These are phyloP conservation scores for Pao palembangensis DNA, from an alignment of 2,113 vertebrate species.

Conservation along the genomic window DNA sequence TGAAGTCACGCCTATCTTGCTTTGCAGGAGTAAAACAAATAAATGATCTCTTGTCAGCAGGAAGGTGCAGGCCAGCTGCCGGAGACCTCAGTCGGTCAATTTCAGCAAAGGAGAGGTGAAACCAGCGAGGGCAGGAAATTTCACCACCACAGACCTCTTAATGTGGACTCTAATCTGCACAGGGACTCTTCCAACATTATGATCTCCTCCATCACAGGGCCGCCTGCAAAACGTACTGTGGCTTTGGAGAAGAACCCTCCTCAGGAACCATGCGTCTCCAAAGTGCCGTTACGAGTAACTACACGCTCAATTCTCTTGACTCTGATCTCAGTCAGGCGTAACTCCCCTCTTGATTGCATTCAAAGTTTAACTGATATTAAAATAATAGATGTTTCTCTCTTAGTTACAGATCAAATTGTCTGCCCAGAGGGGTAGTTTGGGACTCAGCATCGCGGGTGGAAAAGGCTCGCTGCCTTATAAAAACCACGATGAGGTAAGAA, in stretches of 20 bases:
- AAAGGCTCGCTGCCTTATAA: slow-evolving; percentile 82
- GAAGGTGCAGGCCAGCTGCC: slow-evolving; percentile 65
- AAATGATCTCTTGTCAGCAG: slow-evolving; percentile 47
- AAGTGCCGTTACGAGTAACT: slow-evolving; percentile 73
- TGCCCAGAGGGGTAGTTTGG: slow-evolving; percentile 79
- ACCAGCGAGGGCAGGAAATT: slow-evolving; percentile 61
- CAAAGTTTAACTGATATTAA: background rate
- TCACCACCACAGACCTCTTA: slow-evolving; percentile 41
- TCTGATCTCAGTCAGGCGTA: background rate
- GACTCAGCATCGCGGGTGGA: slow-evolving; percentile 86
- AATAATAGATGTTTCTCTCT: slow-evolving; percentile 23
- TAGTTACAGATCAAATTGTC: slow-evolving; percentile 81
- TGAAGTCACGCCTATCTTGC: background rate
- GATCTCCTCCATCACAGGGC: slow-evolving; percentile 18
- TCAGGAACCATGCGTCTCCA: slow-evolving; percentile 52
- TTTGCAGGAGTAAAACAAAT: slow-evolving; percentile 1
- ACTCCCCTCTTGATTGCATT: background rate
- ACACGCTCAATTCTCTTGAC: background rate
- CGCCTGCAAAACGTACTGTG: slow-evolving; percentile 16
- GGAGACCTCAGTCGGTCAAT: slow-evolving; percentile 25
- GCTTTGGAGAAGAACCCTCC: slow-evolving; percentile 20
- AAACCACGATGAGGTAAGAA: slow-evolving; percentile 79
- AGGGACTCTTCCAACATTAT: slow-evolving; percentile 40
- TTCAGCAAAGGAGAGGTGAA: slow-evolving; percentile 43
- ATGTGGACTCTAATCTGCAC: slow-evolving; percentile 23